Evolutionary conservation across 2,797 vertebrate species (phyloP).

Genomic region (Otolemur crassicaudatus): DNA sequence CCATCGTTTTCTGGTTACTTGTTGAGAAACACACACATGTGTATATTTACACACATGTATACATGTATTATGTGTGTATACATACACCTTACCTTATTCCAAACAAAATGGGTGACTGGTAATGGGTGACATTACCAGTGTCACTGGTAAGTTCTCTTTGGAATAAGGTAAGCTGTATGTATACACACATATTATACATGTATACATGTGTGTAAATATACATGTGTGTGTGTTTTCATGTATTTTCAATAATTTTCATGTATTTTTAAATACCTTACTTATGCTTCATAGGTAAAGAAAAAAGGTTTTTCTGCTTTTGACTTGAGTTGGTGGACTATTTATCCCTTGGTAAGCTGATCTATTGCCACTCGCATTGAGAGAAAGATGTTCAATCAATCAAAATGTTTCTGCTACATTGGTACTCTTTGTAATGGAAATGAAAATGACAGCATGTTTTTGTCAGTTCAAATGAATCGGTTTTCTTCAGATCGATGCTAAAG

Average conservation of each 20-base stretch:
- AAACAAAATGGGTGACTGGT: slow-evolving; percentile 12
- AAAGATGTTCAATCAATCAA: slow-evolving; percentile 66
- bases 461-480: slow-evolving; percentile 72
- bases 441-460: slow-evolving; percentile 83
- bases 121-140: not conserved
- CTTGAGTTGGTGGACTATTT: slow-evolving; percentile 56
- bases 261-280: slow-evolving; percentile 43
- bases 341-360: slow-evolving; percentile 59
- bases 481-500: slow-evolving; percentile 75
- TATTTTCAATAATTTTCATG: not conserved
- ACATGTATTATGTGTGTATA: not conserved
- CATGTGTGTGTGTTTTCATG: no score
- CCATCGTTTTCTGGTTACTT: not conserved
- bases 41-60: not conserved
- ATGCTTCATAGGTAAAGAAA: not conserved
- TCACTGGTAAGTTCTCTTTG: slow-evolving; percentile 33
- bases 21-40: no score
- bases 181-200: no score
- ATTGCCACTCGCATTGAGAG: slow-evolving; percentile 23
- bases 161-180: no score
- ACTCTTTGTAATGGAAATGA: slow-evolving; percentile 79
- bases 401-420: slow-evolving; percentile 76
- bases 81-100: slow-evolving; percentile 28
- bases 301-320: slow-evolving; percentile 48
- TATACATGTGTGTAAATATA: no score